phyloP scores from a whole-genome alignment of 2,888 invertebrate genomes.

The Julus scandinavius region DNA sequence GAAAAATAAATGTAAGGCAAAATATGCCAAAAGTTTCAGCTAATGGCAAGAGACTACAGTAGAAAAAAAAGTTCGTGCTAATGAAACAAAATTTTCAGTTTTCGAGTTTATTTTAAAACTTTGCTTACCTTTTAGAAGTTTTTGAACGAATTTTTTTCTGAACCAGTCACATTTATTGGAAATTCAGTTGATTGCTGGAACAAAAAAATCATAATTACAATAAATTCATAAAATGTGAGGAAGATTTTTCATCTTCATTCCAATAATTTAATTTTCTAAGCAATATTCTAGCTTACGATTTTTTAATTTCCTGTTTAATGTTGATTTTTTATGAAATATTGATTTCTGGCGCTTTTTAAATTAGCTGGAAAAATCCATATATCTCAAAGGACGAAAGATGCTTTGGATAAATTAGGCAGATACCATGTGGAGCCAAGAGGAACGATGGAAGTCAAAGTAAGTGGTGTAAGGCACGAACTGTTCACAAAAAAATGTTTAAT shows the following conservation, averaged over 20 bases:
- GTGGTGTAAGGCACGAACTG: not conserved
- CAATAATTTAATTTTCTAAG: not conserved
- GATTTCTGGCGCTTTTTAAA: not conserved
- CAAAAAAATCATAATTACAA: not conserved
- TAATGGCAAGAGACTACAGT: too few species aligned
- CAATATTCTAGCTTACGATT: not conserved
- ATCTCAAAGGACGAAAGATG: conserved; percentile 51
- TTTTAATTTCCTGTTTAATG: conserved; percentile 14
- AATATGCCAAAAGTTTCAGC: too few species aligned
- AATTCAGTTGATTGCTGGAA: not conserved
- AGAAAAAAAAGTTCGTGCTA: too few species aligned
- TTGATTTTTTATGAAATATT: not conserved
- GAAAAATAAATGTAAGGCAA: too few species aligned
- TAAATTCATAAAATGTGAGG: not conserved
- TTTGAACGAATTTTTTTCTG: not conserved
- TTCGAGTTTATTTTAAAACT: too few species aligned
- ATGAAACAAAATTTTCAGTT: too few species aligned
- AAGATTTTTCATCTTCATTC: not conserved
- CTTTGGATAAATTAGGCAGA: conserved; percentile 51
- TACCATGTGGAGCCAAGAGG: conserved; percentile 51
- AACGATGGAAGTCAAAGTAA: conserved; percentile 54
- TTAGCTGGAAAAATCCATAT: conserved; percentile 56
- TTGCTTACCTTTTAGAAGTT: too few species aligned
- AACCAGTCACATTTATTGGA: not conserved
- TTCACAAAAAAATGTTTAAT: not conserved